Percentiles rank a stretch among this genome's conserved stretches.
Conservation (phyloP, 2,113 vertebrate genomes). For the Syngnathus typhle region DNA sequence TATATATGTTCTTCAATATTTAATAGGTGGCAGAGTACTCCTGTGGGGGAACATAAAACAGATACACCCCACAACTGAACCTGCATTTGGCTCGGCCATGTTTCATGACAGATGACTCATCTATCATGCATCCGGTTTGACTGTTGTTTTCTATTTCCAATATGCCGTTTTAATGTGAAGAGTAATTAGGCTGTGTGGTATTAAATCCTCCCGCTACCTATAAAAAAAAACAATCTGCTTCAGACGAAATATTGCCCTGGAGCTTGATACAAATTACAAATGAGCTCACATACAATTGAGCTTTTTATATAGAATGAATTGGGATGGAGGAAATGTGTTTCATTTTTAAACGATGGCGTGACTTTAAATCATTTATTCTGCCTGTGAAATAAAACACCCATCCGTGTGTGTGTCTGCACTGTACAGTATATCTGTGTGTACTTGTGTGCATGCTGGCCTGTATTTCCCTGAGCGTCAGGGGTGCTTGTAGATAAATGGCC, state of each 20-base stretch:
- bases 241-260: conserved; percentile 11
- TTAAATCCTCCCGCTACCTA: conserved; percentile 37
- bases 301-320: conserved; percentile 21
- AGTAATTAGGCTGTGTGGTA: conserved; percentile 42
- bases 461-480: conserved; percentile 54
- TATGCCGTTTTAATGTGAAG: conserved; percentile 36
- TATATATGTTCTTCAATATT: no score
- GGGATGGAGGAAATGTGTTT: conserved; percentile 46
- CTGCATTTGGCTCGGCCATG: not conserved
- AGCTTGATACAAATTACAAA: conserved; percentile 30
- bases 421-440: conserved; percentile 12
- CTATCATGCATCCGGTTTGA: conserved; percentile 28
- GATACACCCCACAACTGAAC: conserved; percentile 7
- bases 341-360: conserved; percentile 33
- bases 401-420: conserved; percentile 13
- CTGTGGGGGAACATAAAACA: not conserved
- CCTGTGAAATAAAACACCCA: conserved; percentile 14
- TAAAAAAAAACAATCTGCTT: conserved; percentile 23
- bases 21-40: not conserved
- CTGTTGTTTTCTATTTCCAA: conserved; percentile 28
- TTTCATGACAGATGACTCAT: conserved; percentile 33
- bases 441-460: conserved; percentile 25
- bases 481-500: conserved; percentile 67
- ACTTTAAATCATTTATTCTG: conserved; percentile 33
- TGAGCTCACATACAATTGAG: conserved; percentile 17